Percentiles rank a stretch among this genome's conserved stretches.
Evolutionary conservation across 2,113 vertebrate species (phyloP).

Genomic region (Tenebrosternarchus preto): DNA sequence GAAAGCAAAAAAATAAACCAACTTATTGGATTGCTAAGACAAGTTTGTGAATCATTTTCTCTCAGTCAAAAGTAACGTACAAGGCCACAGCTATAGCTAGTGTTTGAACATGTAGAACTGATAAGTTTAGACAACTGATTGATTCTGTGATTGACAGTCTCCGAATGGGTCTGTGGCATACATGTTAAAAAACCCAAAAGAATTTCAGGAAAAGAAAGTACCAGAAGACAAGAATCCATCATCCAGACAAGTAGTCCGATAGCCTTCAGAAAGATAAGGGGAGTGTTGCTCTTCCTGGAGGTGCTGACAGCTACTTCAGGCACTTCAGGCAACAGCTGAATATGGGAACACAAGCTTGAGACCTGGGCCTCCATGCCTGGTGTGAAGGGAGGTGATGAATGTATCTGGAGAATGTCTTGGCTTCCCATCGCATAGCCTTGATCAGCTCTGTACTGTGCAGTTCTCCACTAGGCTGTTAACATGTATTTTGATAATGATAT

Average conservation of each 20-base stretch:
- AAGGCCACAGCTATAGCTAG: background rate
- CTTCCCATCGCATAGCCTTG: slow-evolving; percentile 17
- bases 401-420: background rate
- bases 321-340: slow-evolving; percentile 25
- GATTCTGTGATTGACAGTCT: slow-evolving; percentile 11
- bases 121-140: slow-evolving; percentile 21
- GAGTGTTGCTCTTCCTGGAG: slow-evolving; percentile 1
- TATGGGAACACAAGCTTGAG: background rate
- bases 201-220: slow-evolving; percentile 18
- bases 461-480: background rate
- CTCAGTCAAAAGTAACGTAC: background rate
- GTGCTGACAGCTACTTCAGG: slow-evolving; percentile 41
- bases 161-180: slow-evolving; percentile 11
- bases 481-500: slow-evolving; percentile 19
- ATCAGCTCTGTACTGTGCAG: background rate
- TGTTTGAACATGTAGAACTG: background rate
- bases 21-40: background rate
- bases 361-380: background rate
- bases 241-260: slow-evolving; percentile 28
- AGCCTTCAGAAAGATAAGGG: slow-evolving; percentile 8
- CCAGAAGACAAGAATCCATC: slow-evolving; percentile 27
- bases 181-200: background rate
- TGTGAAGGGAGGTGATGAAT: slow-evolving; percentile 25
- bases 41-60: too few relatives aligned
- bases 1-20: background rate